Conservation (phyloP, 2,113 vertebrate species). For the Meles meles region DNA sequence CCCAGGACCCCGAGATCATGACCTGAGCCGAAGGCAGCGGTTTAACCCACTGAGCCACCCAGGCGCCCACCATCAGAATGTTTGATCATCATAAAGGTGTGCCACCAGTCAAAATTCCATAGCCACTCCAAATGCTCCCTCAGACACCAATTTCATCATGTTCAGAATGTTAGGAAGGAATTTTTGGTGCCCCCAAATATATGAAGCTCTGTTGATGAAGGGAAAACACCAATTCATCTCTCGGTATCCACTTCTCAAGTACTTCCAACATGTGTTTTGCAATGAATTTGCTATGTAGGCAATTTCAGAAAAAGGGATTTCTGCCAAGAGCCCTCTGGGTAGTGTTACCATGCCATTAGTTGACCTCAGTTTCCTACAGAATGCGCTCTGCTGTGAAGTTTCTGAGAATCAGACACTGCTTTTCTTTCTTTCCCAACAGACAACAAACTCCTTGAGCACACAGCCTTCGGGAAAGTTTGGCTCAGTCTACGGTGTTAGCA, state of each 20-base stretch:
- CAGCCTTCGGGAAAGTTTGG: neutral
- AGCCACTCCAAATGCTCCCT: neutral
- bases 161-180: neutral
- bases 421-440: neutral
- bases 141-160: neutral
- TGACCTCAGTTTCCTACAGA: neutral
- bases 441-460: neutral
- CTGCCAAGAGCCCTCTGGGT: neutral
- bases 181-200: neutral
- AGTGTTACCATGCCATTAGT: neutral
- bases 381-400: neutral
- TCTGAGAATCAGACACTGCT: neutral
- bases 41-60: no score
- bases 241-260: neutral
- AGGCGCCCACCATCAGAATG: no score
- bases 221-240: neutral
- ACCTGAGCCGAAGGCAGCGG: no score
- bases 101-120: neutral
- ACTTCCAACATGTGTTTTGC: neutral
- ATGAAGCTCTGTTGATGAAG: neutral
- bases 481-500: neutral
- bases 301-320: neutral
- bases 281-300: neutral
- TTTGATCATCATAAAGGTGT: neutral
- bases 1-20: no score